phyloP scores from a whole-genome alignment of 1,140 invertebrate species.

The Tetragonula clypearis region DNA sequence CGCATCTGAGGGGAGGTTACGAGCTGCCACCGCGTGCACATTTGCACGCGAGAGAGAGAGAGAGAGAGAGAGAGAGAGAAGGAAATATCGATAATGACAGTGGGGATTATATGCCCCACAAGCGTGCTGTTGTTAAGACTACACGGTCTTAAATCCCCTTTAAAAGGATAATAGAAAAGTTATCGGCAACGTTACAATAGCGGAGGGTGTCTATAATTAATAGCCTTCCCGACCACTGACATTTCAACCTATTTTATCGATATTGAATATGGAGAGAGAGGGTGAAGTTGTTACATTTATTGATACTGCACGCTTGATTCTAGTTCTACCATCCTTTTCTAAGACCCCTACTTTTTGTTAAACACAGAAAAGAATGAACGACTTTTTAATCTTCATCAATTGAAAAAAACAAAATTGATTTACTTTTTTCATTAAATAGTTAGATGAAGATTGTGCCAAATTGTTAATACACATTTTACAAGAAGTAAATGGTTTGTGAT shows the following conservation, averaged over 20 bases:
- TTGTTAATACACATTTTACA: background rate
- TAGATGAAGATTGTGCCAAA: background rate
- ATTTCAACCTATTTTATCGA: constrained; percentile 51
- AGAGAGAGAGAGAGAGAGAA: background rate
- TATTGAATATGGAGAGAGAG: background rate
- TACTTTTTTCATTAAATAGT: background rate
- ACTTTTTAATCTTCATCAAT: background rate
- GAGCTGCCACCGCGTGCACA: no score
- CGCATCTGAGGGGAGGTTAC: no score
- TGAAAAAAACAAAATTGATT: no score
- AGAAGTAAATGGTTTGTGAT: constrained; percentile 8
- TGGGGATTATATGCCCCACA: constrained; percentile 16
- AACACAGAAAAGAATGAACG: background rate
- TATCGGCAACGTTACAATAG: constrained; percentile 61
- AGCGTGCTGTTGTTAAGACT: constrained; percentile 11
- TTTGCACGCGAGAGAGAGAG: no score
- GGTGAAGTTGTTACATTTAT: constrained; percentile 27
- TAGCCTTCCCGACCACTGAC: constrained; percentile 58
- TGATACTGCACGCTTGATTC: background rate
- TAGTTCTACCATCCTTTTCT: background rate
- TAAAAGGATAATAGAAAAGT: constrained; percentile 69
- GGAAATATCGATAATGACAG: background rate
- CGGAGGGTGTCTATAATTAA: constrained; percentile 70
- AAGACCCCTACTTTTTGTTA: background rate
- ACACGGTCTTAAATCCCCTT: constrained; percentile 63